These are phyloP conservation scores for Varanus komodoensis DNA, from an alignment of 2,113 vertebrate species.

Conservation along the genomic window DNA sequence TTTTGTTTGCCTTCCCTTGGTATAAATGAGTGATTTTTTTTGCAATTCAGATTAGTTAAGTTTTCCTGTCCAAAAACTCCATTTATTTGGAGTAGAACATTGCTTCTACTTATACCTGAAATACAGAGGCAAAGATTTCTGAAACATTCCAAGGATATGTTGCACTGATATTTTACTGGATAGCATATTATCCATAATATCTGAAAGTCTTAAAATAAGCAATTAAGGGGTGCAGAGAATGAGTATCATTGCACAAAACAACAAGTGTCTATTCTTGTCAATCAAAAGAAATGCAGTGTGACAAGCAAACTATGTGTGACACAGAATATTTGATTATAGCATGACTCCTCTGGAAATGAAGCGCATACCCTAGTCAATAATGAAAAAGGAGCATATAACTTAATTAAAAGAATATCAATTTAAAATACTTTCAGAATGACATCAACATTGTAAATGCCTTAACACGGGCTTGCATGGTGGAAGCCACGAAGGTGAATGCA, in stretches of 20 bases:
- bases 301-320: background rate
- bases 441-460: background rate
- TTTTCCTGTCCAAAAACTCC: background rate
- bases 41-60: constrained; percentile 27
- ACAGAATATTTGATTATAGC: background rate
- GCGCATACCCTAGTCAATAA: background rate
- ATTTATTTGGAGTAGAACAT: constrained; percentile 35
- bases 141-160: background rate
- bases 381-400: background rate
- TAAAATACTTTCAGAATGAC: background rate
- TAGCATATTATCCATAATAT: background rate
- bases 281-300: background rate
- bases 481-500: background rate
- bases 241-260: background rate
- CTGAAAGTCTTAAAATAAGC: constrained; percentile 8
- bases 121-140: background rate
- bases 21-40: constrained; percentile 29
- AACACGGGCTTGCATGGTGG: background rate
- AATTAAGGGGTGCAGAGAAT: background rate
- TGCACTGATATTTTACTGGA: background rate
- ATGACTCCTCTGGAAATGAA: background rate
- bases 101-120: background rate
- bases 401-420: background rate
- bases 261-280: background rate
- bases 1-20: background rate